Conservation (phyloP, 2,888 invertebrate genomes). For the Philaethria dido region DNA sequence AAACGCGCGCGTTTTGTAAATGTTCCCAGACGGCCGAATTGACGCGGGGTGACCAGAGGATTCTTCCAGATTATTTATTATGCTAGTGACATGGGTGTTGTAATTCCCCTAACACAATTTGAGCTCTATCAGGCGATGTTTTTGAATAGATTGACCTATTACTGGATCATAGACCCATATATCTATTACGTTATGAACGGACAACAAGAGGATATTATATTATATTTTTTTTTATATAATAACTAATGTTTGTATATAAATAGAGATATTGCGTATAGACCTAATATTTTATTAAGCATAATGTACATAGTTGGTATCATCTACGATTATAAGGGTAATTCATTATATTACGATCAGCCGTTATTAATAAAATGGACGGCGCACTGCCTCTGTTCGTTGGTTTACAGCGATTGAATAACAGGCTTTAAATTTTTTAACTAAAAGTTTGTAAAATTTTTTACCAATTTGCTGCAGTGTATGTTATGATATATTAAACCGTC, state of each 20-base stretch:
- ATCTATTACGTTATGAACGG: constrained; percentile 12
- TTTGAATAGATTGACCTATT: constrained; percentile 42
- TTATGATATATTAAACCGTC: background rate
- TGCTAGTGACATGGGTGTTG: constrained; percentile 42
- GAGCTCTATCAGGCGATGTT: constrained; percentile 38
- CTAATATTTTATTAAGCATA: background rate
- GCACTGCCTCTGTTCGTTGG: constrained; percentile 3
- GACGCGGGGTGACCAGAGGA: constrained; percentile 47
- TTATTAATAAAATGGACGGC: constrained; percentile 14
- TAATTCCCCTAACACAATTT: constrained; percentile 43
- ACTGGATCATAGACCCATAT: constrained; percentile 31
- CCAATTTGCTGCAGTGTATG: background rate
- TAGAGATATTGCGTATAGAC: background rate
- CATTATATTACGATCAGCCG: constrained; percentile 4
- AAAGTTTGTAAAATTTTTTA: background rate
- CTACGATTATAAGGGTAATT: constrained; percentile 1
- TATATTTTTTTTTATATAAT: background rate
- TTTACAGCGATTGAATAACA: constrained; percentile 6
- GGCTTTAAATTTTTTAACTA: constrained; percentile 10
- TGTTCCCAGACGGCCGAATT: constrained; percentile 48
- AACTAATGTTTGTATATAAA: background rate
- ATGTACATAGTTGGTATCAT: background rate
- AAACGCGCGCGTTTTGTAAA: constrained; percentile 48
- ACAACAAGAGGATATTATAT: background rate
- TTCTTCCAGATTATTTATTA: constrained; percentile 45